Conservation (phyloP, 35 echinoderm and acorn worm species). For the Apostichopus japonicus region DNA sequence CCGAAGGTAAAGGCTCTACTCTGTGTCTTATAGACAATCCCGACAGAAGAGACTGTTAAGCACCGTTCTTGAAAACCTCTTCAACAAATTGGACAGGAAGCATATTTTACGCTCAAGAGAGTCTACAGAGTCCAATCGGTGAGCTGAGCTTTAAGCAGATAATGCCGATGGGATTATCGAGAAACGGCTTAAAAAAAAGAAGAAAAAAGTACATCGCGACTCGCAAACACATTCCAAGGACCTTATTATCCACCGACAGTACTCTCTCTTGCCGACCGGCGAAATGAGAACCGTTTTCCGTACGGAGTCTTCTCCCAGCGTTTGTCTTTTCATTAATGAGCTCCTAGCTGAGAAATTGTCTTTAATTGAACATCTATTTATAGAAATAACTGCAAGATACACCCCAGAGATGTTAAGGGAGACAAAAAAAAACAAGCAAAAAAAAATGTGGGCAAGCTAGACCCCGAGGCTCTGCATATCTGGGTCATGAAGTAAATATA, state of each 20-base stretch:
- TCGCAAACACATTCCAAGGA: conserved; percentile 17
- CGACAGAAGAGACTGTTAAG: not conserved
- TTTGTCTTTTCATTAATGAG: not conserved
- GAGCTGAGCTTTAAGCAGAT: conserved; percentile 9
- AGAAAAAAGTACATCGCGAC: not conserved
- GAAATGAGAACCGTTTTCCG: not conserved
- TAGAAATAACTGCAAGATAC: not conserved
- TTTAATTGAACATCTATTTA: not conserved
- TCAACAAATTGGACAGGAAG: conserved; percentile 25
- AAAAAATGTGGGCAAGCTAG: not conserved
- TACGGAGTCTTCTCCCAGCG: not conserved
- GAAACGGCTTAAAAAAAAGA: not conserved
- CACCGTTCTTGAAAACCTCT: not conserved
- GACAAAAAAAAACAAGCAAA: not conserved
- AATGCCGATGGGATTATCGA: not conserved
- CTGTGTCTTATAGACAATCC: not conserved
- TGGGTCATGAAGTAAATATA: conserved; percentile 14
- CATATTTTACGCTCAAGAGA: not conserved
- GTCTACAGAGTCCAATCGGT: not conserved
- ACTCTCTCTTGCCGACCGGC: not conserved
- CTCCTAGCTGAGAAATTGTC: not conserved
- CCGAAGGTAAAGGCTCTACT: not conserved
- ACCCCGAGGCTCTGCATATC: not conserved
- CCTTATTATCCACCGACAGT: not conserved
- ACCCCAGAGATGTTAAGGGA: not conserved